Conservation (phyloP, 2,888 invertebrate genomes). For the Gymnoscelis rufifasciata region DNA sequence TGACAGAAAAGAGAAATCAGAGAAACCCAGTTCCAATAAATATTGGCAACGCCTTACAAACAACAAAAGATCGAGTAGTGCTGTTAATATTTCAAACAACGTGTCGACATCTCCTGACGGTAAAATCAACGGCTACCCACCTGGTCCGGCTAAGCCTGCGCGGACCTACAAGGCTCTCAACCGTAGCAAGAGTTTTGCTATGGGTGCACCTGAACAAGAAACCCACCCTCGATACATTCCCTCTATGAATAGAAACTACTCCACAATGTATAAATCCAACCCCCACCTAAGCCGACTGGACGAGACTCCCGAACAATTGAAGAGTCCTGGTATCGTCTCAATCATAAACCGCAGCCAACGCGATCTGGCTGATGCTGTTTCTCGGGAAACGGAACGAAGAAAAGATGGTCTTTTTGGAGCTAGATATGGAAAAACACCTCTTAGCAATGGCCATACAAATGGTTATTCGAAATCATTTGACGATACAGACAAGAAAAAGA, state of each 20-base stretch:
- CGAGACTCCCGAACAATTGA: slow-evolving; percentile 85
- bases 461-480: slow-evolving; percentile 67
- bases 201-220: slow-evolving; percentile 81
- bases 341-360: slow-evolving; percentile 90
- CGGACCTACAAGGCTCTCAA: slow-evolving; percentile 87
- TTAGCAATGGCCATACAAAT: slow-evolving; percentile 71
- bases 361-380: slow-evolving; percentile 83
- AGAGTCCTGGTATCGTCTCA: slow-evolving; percentile 92
- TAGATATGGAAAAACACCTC: slow-evolving; percentile 77
- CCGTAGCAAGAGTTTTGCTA: slow-evolving; percentile 92
- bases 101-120: slow-evolving; percentile 54
- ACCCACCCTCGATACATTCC: slow-evolving; percentile 70
- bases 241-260: slow-evolving; percentile 70
- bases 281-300: slow-evolving; percentile 85
- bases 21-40: slow-evolving; percentile 66
- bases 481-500: slow-evolving; percentile 81
- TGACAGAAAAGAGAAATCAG: slow-evolving; percentile 69
- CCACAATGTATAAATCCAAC: slow-evolving; percentile 86
- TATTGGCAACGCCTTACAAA: slow-evolving; percentile 75
- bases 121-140: slow-evolving; percentile 68
- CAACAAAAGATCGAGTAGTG: slow-evolving; percentile 78
- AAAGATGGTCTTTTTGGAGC: slow-evolving; percentile 77
- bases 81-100: slow-evolving; percentile 82
- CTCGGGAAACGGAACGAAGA: slow-evolving; percentile 71
- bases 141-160: slow-evolving; percentile 87